A percentile compares a stretch with the other conserved stretches of the same genome.
phyloP scores from a whole-genome alignment of 1,140 invertebrate genomes.

The Rhopalosiphum maidis region DNA sequence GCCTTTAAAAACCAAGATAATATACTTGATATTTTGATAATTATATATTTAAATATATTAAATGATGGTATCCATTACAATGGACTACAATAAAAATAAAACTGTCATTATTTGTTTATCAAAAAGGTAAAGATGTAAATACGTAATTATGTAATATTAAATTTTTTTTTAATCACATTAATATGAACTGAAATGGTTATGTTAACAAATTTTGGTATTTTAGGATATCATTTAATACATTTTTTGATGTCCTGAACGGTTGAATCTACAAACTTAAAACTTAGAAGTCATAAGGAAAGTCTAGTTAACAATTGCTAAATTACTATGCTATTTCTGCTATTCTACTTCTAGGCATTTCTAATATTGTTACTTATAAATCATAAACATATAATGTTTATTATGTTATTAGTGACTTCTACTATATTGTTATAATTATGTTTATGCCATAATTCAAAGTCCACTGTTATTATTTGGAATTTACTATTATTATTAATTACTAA shows the following conservation, averaged over 20 bases:
- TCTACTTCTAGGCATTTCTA: neutral
- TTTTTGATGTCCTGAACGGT: neutral
- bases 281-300: neutral
- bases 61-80: neutral
- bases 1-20: too few species aligned
- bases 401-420: neutral
- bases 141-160: neutral
- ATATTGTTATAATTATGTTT: neutral
- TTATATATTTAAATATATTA: neutral
- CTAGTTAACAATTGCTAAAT: neutral
- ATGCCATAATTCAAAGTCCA: neutral
- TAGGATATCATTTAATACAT: neutral
- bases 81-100: neutral
- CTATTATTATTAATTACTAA: neutral
- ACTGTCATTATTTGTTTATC: neutral
- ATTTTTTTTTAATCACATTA: neutral
- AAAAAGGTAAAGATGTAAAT: neutral
- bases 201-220: neutral
- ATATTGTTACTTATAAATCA: neutral
- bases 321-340: neutral
- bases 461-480: neutral
- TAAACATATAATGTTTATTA: neutral
- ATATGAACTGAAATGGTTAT: neutral
- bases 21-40: too few species aligned
- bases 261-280: neutral